A percentile compares a stretch with the other conserved stretches of the same genome.
These are phyloP conservation scores for Brachionichthys hirsutus DNA, from an alignment of 2,113 vertebrate species.

Conservation along the genomic window DNA sequence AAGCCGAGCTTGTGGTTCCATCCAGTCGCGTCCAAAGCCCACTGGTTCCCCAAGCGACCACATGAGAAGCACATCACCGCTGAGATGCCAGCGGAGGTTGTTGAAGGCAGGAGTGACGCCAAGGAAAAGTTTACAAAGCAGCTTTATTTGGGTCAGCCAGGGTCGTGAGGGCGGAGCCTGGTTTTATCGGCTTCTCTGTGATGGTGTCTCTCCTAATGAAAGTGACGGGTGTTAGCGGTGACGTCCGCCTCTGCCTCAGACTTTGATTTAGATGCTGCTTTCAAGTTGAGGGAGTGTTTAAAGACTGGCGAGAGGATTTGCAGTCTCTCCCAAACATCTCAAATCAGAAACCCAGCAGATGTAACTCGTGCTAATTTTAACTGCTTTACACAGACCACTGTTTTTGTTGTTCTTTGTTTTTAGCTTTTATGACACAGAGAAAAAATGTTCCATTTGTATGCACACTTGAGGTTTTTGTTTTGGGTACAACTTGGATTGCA, in stretches of 20 bases:
- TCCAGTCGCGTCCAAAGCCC: constrained; percentile 12
- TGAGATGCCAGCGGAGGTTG: constrained; percentile 12
- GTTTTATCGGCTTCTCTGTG: constrained; percentile 26
- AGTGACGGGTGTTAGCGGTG: constrained; percentile 45
- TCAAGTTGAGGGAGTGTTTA: constrained; percentile 59
- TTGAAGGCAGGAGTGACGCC: constrained; percentile 20
- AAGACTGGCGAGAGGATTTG: constrained; percentile 50
- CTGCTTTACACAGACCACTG: constrained; percentile 58
- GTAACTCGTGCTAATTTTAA: constrained; percentile 62
- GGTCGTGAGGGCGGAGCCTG: constrained; percentile 32
- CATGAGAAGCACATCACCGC: constrained; percentile 24
- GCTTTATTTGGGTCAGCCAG: constrained; percentile 37
- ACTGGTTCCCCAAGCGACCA: constrained; percentile 32
- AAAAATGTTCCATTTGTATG: constrained; percentile 39
- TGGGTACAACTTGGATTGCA: not conserved
- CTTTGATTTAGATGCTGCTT: constrained; percentile 68
- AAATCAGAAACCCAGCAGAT: constrained; percentile 56
- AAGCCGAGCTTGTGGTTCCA: constrained; percentile 32
- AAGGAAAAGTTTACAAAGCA: constrained; percentile 51
- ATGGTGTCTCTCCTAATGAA: constrained; percentile 58
- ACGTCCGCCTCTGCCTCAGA: constrained; percentile 30
- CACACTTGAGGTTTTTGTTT: constrained; percentile 8
- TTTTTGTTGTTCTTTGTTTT: constrained; percentile 15
- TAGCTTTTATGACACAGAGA: constrained; percentile 44
- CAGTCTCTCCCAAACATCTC: constrained; percentile 43